These are phyloP conservation scores for Machimus rusticus DNA, from an alignment of 2,888 invertebrate genomes.

Conservation along the genomic window DNA sequence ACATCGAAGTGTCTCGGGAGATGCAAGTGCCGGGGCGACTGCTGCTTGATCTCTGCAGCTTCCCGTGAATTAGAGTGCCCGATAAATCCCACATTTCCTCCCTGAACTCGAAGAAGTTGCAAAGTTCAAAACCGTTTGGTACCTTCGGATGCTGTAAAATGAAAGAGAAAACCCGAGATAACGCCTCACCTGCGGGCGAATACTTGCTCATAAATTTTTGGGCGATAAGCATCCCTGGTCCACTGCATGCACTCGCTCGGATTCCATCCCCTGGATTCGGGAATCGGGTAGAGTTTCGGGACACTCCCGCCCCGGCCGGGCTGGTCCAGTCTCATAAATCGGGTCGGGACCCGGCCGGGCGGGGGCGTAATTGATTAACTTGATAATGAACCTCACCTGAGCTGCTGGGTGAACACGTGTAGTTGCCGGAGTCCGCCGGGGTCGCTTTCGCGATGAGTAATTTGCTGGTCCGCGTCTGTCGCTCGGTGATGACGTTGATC, in stretches of 20 bases:
- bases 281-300: neutral
- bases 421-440: conserved; percentile 85
- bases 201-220: conserved; percentile 27
- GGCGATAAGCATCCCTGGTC: conserved; percentile 19
- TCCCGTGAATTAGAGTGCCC: neutral
- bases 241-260: neutral
- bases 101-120: neutral
- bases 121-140: neutral
- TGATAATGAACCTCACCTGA: conserved; percentile 64
- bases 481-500: conserved; percentile 88
- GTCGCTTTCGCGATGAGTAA: conserved; percentile 86
- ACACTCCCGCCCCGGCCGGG: neutral
- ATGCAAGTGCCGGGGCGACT: neutral
- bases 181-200: neutral
- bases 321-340: neutral
- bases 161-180: conserved; percentile 19
- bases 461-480: conserved; percentile 84
- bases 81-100: neutral
- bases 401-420: conserved; percentile 85
- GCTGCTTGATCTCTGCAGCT: neutral
- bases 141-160: conserved; percentile 1
- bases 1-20: neutral
- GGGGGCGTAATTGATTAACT: conserved; percentile 23
- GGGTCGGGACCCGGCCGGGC: neutral
- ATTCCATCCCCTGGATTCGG: neutral